Base-by-base conservation (phyloP, 2,113 vertebrate genomes). In the Coptodon rendalli region DNA sequence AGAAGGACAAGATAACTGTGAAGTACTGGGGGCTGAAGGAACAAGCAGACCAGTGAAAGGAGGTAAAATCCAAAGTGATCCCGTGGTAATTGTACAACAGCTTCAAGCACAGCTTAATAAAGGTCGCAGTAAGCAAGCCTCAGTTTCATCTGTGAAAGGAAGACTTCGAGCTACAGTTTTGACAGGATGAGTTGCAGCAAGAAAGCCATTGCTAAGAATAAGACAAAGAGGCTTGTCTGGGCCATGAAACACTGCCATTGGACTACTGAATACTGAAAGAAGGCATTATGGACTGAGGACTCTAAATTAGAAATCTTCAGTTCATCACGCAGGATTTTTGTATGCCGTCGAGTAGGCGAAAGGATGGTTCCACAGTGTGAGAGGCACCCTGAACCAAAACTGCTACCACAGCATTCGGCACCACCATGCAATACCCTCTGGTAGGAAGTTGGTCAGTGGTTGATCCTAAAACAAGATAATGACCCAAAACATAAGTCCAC, bases 131-230 rank as follows among this genome's bases (percentile, higher is more conserved):
- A 22, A 53, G 14, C 27, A 63, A 63, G 59, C 34, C 59, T 63
- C 59, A 0, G 16, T 63, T 63, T 19, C 59, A 63, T 34, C 29
- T 63, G 59, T 6, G 3, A 63, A 63, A 19, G 2, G 59, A 63
- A 63, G 59, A 63, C 59, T 63, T 63, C 0, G 2, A 63, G 5
- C 29, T 63, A 63, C 0, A 63, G 59, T 0, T 63, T 34, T 63
- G 59, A 63, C 59, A 63, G 29, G 1, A 63, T 19, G 59, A 63
- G 59, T 63, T 63, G 59, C 29, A 63, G 0, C 16, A 63, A 63
- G 59, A 63, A 34, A 63, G 29, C 29, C 2, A 34, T 63, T 63
- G 59, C 29, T 63, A 63, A 63, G 16, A 63, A 9, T 63, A 19
- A 63, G 59, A 63, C 29, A 63, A 63, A 63, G 59, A 63, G 29